phyloP scores from a whole-genome alignment of 2,888 invertebrate genomes.

The Electrophaes corylata region DNA sequence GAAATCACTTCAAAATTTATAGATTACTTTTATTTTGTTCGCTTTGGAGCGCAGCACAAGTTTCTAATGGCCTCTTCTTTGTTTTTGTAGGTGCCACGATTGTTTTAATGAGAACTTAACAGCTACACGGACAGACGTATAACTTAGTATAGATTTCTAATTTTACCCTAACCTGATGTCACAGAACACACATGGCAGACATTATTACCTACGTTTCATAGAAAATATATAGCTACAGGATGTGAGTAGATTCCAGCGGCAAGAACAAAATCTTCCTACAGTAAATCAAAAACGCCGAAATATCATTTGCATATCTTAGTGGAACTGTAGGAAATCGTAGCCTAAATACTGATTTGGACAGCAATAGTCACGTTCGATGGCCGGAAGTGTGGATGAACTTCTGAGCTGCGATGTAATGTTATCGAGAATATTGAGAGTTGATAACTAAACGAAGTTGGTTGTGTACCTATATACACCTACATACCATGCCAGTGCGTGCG shows the following conservation, averaged over 20 bases:
- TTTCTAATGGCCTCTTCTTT: neutral
- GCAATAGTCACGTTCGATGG: slow-evolving; percentile 8
- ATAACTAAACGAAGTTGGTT: neutral
- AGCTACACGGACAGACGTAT: neutral
- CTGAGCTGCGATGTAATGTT: slow-evolving; percentile 1
- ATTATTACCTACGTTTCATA: neutral
- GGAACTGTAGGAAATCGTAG: slow-evolving; percentile 35
- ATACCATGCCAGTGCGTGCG: no score
- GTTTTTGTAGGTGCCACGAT: neutral
- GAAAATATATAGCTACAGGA: slow-evolving; percentile 26
- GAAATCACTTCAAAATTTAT: no score
- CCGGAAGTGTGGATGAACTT: slow-evolving; percentile 6
- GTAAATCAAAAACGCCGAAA: slow-evolving; percentile 33
- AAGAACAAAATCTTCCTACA: slow-evolving; percentile 16
- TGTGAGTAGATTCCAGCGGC: slow-evolving; percentile 27
- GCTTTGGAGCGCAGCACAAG: no score
- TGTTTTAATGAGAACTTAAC: neutral
- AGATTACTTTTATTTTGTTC: no score
- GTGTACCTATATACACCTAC: no score
- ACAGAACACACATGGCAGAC: slow-evolving; percentile 5
- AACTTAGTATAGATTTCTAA: neutral
- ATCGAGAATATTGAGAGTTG: neutral
- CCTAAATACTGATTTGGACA: slow-evolving; percentile 30
- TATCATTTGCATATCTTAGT: slow-evolving; percentile 35
- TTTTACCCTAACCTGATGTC: neutral